Evolutionary conservation across 2,888 invertebrate species (phyloP).

Genomic region (Nipponacmea schrenckii): DNA sequence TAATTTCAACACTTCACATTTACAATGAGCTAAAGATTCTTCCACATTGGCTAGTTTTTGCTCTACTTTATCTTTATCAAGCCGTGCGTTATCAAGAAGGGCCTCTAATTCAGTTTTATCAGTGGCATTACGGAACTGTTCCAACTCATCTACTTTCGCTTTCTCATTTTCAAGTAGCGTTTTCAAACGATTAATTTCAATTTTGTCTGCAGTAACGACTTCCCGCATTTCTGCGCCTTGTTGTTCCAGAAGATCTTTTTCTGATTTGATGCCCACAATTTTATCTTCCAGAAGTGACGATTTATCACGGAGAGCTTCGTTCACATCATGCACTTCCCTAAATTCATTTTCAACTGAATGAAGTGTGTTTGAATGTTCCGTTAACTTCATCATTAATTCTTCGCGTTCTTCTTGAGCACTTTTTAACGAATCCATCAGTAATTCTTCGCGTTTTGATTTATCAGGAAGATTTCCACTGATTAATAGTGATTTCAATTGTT

Average conservation of each 20-base stretch:
- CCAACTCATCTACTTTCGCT: constrained; percentile 80
- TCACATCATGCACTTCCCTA: constrained; percentile 52
- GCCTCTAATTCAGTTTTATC: constrained; percentile 80
- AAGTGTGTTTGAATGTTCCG: constrained; percentile 80
- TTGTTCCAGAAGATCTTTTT: constrained; percentile 79
- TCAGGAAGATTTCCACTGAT: constrained; percentile 63
- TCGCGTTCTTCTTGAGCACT: constrained; percentile 64
- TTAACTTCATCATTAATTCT: constrained; percentile 74
- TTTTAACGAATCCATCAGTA: constrained; percentile 84
- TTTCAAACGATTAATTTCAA: constrained; percentile 82
- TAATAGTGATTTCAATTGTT: constrained; percentile 81
- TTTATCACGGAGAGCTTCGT: constrained; percentile 76
- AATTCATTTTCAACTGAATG: constrained; percentile 66
- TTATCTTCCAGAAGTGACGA: constrained; percentile 77
- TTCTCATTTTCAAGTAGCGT: constrained; percentile 86
- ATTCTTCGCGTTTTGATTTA: constrained; percentile 70
- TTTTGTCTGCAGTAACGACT: constrained; percentile 79
- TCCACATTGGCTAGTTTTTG: constrained; percentile 61
- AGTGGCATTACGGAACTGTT: constrained; percentile 72
- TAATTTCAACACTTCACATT: constrained; percentile 77
- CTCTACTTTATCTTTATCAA: constrained; percentile 79
- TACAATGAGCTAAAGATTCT: constrained; percentile 75
- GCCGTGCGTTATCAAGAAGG: constrained; percentile 71
- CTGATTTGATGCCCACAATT: constrained; percentile 78
- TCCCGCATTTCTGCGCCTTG: constrained; percentile 76